Percentiles rank a stretch among this genome's conserved stretches.
Evolutionary conservation across 2,888 invertebrate genomes (phyloP).

Genomic region (Dicranocentrus wangi): DNA sequence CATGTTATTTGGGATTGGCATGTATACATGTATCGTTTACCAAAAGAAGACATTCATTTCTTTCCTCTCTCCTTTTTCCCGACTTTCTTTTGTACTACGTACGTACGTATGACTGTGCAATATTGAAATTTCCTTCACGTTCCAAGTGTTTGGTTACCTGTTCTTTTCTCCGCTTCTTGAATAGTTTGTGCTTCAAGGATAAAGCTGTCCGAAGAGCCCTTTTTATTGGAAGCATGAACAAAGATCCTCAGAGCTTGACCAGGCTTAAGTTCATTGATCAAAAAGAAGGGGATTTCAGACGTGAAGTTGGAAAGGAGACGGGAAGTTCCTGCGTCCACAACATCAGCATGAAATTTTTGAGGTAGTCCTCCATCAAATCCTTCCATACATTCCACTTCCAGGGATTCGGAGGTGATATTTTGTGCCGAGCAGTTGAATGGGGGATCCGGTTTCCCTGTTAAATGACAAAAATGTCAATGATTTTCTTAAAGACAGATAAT

Average conservation of each 20-base stretch:
- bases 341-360: slow-evolving; percentile 84
- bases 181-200: slow-evolving; percentile 83
- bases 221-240: slow-evolving; percentile 87
- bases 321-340: slow-evolving; percentile 81
- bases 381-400: slow-evolving; percentile 82
- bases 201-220: slow-evolving; percentile 85
- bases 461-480: not conserved
- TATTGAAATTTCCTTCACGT: slow-evolving; percentile 18
- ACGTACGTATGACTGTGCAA: not conserved
- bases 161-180: slow-evolving; percentile 85
- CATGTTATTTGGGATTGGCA: no score
- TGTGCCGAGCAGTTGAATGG: slow-evolving; percentile 85
- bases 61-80: no score
- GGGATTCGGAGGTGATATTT: slow-evolving; percentile 86
- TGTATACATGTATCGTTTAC: no score
- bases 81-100: not conserved
- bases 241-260: slow-evolving; percentile 85
- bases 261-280: slow-evolving; percentile 84
- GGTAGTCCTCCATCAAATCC: slow-evolving; percentile 85
- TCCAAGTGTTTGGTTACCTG: slow-evolving; percentile 78
- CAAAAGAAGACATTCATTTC: no score
- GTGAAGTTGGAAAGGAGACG: slow-evolving; percentile 82
- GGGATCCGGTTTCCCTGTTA: slow-evolving; percentile 83
- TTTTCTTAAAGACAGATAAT: slow-evolving; percentile 1
- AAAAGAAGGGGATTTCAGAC: slow-evolving; percentile 83